A percentile compares a stretch with the other conserved stretches of the same genome.
phyloP scores from a whole-genome alignment of 2,797 vertebrate genomes.

The Sciurus vulgaris region DNA sequence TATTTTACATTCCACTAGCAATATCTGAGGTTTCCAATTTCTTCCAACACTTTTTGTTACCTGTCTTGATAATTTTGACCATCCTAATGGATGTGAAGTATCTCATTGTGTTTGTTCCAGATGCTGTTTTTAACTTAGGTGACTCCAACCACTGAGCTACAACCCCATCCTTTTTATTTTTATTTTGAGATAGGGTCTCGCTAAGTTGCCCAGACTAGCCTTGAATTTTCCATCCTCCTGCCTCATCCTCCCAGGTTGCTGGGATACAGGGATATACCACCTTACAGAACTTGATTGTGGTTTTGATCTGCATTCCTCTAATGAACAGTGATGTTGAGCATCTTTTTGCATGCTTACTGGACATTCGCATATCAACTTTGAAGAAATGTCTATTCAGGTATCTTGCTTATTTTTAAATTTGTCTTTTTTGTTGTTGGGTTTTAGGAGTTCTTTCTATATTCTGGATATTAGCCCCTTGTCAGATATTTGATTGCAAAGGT shows the following conservation, averaged over 20 bases:
- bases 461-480: neutral
- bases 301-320: conserved; percentile 10
- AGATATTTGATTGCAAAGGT: neutral
- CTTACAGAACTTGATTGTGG: too few species aligned
- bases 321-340: neutral
- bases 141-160: too few species aligned
- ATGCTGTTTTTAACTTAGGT: too few species aligned
- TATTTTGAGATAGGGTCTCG: too few species aligned
- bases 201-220: too few species aligned
- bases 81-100: neutral
- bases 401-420: neutral
- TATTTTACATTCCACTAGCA: neutral
- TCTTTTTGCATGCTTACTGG: neutral
- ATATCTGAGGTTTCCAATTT: neutral
- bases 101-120: neutral
- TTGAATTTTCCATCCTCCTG: too few species aligned
- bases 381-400: neutral
- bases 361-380: neutral
- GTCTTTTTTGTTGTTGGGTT: neutral
- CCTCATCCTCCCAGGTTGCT: too few species aligned
- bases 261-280: neutral
- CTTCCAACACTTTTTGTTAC: neutral
- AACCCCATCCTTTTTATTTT: too few species aligned
- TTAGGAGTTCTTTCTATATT: neutral
- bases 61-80: neutral